Base-by-base conservation (phyloP, 2,113 vertebrate genomes). In the Syngnathus floridae region DNA sequence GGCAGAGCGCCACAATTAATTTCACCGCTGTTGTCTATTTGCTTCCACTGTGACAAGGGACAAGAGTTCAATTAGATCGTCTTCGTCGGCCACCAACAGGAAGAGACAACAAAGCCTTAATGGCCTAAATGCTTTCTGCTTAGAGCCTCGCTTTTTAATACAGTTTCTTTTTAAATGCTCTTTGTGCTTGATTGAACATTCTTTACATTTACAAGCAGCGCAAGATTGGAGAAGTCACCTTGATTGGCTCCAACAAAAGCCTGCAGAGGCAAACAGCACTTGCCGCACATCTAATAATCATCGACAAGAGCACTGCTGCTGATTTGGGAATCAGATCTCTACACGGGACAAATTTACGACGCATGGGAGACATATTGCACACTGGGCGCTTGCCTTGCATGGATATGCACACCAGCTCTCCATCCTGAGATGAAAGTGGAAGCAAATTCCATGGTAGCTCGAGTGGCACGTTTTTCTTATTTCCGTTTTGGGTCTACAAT, bases 261-360 rank as follows among this genome's bases (percentile, higher is more conserved):
- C 56, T 38, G 57, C 65, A 54, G 69, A 1, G 12, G 55, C 64
- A 65, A 76, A 63, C 45, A n/a, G 36, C 57, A 37, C 37, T 68
- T 66, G 38, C 19, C 52, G 64, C 58, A 64, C 60, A 71, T 66
- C 65, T 62, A 70, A 76, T 66, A 45, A 59, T 51, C 63, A 58
- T 78, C 69, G 62, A 46, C 58, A 49, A 63, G 46, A 41, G 43
- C 48, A 37, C 31, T 67, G 65, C 61, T 63, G 52, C 72, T 64
- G 65, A 73, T 73, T 69, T 61, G 43, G 64, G 66, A 72, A 62
- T 26, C 54, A 60, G 66, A 67, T 63, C 45, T 62, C 56, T 65
- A 43, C 76, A 67, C 60, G 60, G 73, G 64, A 65, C 65, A 59
- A 72, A 54, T 79, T 79, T 70, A 82, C 75, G 72, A 41, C 58